A percentile compares a stretch with the other conserved stretches of the same genome.
phyloP scores from a whole-genome alignment of 2,888 invertebrate genomes.

The Aphodius sticticus region DNA sequence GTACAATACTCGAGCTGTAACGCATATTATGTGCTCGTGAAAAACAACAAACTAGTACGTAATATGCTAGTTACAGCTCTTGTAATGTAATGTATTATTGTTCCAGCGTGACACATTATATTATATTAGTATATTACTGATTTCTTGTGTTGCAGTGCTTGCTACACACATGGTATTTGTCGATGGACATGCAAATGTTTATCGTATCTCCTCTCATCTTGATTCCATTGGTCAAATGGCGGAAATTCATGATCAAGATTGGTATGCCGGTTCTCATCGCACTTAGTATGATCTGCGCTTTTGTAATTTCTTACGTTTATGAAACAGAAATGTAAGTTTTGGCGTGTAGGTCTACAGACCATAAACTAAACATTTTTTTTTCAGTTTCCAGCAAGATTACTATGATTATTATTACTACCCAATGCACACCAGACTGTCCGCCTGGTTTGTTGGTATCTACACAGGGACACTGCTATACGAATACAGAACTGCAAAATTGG shows the following conservation, averaged over 20 bases:
- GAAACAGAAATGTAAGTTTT: constrained; percentile 34
- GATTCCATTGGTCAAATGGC: constrained; percentile 45
- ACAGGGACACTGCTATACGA: constrained; percentile 44
- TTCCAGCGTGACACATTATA: constrained; percentile 12
- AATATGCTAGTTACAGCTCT: too few species aligned
- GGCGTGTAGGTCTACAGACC: background rate
- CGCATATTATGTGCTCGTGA: too few species aligned
- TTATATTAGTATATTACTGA: constrained; percentile 17
- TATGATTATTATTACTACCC: constrained; percentile 41
- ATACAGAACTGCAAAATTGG: constrained; percentile 40
- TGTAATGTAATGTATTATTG: too few species aligned
- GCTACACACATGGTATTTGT: constrained; percentile 55
- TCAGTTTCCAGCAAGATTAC: constrained; percentile 35
- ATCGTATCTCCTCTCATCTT: constrained; percentile 52
- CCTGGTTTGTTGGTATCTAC: constrained; percentile 45
- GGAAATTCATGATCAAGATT: constrained; percentile 29
- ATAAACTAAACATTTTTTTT: constrained; percentile 17
- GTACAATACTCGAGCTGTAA: too few species aligned
- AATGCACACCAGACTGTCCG: constrained; percentile 43
- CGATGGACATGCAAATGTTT: constrained; percentile 57
- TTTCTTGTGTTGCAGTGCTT: constrained; percentile 50
- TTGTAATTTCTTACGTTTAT: constrained; percentile 33
- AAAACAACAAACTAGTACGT: too few species aligned
- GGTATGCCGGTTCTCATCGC: constrained; percentile 30
- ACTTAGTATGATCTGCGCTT: constrained; percentile 32